A percentile compares a stretch with the other conserved stretches of the same genome.
phyloP scores from a whole-genome alignment of 2,797 vertebrate genomes.

The Poecilia velifera region DNA sequence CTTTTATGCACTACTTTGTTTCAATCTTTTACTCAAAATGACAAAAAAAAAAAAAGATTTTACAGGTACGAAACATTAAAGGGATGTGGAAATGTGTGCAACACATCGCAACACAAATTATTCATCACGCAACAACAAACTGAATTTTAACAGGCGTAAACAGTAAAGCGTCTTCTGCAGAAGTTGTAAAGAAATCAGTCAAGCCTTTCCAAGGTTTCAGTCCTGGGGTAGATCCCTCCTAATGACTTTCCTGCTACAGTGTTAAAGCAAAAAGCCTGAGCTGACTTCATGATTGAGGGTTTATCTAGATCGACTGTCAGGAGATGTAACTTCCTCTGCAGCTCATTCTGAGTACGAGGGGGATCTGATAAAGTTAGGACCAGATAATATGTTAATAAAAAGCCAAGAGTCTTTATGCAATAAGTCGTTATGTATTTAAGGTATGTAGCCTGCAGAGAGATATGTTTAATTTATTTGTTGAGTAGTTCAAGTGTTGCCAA shows the following conservation, averaged over 20 bases:
- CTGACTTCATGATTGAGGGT: constrained; percentile 53
- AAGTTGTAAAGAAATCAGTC: constrained; percentile 43
- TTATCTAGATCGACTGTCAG: constrained; percentile 59
- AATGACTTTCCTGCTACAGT: constrained; percentile 40
- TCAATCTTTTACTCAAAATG: background rate
- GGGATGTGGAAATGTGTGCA: background rate
- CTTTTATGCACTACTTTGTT: background rate
- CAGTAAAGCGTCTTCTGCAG: background rate
- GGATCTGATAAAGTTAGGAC: constrained; percentile 36
- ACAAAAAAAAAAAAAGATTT: background rate
- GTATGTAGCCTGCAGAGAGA: background rate
- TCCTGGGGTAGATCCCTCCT: constrained; percentile 39
- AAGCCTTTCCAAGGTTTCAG: constrained; percentile 48
- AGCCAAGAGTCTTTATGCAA: constrained; percentile 1
- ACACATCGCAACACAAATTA: background rate
- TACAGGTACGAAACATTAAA: background rate
- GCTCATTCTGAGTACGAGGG: background rate
- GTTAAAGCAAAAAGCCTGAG: constrained; percentile 56
- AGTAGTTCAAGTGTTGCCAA: background rate
- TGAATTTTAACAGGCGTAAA: background rate
- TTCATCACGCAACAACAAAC: background rate
- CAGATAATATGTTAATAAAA: constrained; percentile 29
- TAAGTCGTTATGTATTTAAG: background rate
- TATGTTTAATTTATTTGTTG: background rate
- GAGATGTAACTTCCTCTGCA: constrained; percentile 33